Evolutionary conservation across 2,797 vertebrate species (phyloP).

Genomic region (Lacerta agilis): DNA sequence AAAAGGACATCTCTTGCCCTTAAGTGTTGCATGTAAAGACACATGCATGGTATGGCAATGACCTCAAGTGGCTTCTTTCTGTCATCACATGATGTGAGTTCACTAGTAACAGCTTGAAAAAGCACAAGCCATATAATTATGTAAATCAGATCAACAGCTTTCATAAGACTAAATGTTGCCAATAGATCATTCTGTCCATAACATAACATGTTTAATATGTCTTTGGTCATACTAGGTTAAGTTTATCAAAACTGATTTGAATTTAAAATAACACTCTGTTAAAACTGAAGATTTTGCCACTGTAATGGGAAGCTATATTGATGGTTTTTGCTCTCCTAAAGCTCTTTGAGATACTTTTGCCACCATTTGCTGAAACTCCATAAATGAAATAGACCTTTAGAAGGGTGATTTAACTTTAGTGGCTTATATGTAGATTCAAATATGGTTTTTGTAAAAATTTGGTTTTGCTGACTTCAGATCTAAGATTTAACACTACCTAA

Average conservation of each 20-base stretch:
- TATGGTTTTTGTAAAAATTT: slow-evolving; percentile 7
- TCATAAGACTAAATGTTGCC: slow-evolving; percentile 37
- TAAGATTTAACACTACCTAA: slow-evolving; percentile 39
- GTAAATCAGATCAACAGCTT: slow-evolving; percentile 32
- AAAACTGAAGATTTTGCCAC: slow-evolving; percentile 48
- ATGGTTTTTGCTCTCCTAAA: slow-evolving; percentile 42
- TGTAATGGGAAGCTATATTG: not conserved
- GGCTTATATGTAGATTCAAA: slow-evolving; percentile 20
- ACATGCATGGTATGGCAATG: not conserved
- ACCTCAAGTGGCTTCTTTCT: slow-evolving; percentile 1
- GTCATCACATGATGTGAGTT: slow-evolving; percentile 28
- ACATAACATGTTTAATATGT: slow-evolving; percentile 52
- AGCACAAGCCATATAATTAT: slow-evolving; percentile 35
- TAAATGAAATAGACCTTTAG: slow-evolving; percentile 10
- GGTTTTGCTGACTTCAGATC: slow-evolving; percentile 20
- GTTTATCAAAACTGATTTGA: slow-evolving; percentile 57
- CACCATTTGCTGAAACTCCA: slow-evolving; percentile 17
- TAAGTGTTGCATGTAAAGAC: slow-evolving; percentile 10
- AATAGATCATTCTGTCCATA: slow-evolving; percentile 55
- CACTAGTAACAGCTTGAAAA: slow-evolving; percentile 43
- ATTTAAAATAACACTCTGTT: slow-evolving; percentile 35
- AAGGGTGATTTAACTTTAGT: slow-evolving; percentile 18
- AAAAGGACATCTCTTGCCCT: slow-evolving; percentile 1
- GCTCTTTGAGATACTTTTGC: slow-evolving; percentile 12
- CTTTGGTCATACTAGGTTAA: slow-evolving; percentile 52